Evolutionary conservation across 2,797 vertebrate species (phyloP).

Genomic region (Gambusia yucatana): DNA sequence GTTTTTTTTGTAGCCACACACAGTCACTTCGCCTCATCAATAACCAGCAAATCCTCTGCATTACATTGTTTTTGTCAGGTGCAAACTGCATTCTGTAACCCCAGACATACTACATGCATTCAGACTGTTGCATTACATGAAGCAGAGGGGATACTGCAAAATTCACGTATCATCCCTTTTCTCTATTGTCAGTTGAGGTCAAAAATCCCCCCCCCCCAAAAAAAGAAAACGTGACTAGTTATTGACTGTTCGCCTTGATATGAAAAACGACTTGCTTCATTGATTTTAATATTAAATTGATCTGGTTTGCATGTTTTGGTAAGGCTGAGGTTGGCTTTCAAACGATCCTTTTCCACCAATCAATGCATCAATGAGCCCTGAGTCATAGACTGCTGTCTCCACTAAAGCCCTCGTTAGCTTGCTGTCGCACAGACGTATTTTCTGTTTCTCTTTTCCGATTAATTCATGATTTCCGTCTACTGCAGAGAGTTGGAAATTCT

Average conservation of each 20-base stretch:
- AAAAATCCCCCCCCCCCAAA: background rate
- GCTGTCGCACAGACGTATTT: background rate
- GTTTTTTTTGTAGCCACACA: background rate
- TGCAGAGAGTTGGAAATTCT: background rate
- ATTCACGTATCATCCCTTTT: background rate
- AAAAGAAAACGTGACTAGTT: background rate
- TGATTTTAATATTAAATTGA: background rate
- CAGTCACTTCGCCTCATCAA: background rate
- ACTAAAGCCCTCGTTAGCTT: background rate
- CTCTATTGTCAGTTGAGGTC: background rate
- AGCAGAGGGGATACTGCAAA: background rate
- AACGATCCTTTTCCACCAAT: background rate
- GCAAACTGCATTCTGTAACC: background rate
- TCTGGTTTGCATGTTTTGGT: background rate
- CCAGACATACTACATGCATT: background rate
- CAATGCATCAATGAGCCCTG: background rate
- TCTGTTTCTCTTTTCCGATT: background rate
- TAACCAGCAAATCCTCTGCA: background rate
- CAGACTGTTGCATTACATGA: background rate
- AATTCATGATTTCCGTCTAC: background rate
- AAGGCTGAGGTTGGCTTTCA: background rate
- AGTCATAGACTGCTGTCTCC: background rate
- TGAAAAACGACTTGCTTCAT: background rate
- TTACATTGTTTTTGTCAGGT: background rate
- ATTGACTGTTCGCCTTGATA: background rate